Base-by-base conservation (phyloP, 2,888 invertebrate genomes). In the Cremastinae sp. region DNA sequence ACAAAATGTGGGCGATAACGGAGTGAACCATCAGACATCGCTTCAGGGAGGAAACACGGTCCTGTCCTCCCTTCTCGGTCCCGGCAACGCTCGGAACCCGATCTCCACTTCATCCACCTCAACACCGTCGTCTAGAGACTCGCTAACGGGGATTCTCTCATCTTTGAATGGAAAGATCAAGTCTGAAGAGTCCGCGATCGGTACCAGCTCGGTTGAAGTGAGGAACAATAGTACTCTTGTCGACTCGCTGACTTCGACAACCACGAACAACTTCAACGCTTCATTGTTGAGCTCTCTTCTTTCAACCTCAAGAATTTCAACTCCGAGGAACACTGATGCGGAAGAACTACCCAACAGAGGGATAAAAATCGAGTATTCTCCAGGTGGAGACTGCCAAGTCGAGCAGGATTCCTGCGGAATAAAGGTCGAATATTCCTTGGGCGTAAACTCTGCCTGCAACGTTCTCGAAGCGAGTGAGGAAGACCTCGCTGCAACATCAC, bases 111-210 rank as follows among this genome's bases (percentile, higher is more conserved):
- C 80, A 1, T 79, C 80, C 14, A 65, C 78, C 1, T 78, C 80
- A 14, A 79, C 80, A 0, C 74, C 80, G 10, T 80, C 82, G 2
- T 82, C 86, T 16, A 65, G 82, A 0, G 86, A 87, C 58, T 85
- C 86, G 4, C 68, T 89, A 3, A 87, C 85, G 81, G 83, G 84
- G 53, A 82, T 87, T 9, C 70, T 86, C 1, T 85, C 87, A 16
- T 81, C 85, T 2, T 74, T 84, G 10, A 84, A 84, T 77, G 82
- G 82, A 0, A 73, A 84, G 72, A 84, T 86, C 72, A 88, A 88
- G 51, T 84, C 86, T 53, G 88, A 88, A 76, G 83, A 77, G 16
- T 49, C 84, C 10, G 65, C 81, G 3, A 45, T 55, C 22, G 61
- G 74, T 22, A 74, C 77, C 20, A 47, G 62, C 22, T 74, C 76